Base-by-base conservation (phyloP, 2,888 invertebrate genomes). In the Pimpla rufipes region DNA sequence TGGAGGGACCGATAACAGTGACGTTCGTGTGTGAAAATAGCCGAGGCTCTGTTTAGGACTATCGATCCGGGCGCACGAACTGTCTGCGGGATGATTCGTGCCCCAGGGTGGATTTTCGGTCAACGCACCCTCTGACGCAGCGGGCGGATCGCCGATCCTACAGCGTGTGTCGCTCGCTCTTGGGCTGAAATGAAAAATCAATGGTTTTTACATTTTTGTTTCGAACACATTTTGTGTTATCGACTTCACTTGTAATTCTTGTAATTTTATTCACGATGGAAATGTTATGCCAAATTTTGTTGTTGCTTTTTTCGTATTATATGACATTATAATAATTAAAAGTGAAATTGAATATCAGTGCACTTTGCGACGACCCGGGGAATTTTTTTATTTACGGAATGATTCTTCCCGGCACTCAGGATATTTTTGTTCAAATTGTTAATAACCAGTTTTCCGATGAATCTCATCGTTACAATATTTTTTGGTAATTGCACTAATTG, bases 91-190 rank as follows among this genome's bases (percentile, higher is more conserved):
- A 23, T 42, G 45, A 42, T 40, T 11, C 5, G 23, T 42, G 23
- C 11, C 23, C 10, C 23, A 42, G 66, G 66, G 21, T 66, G 66
- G 23, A 42, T 66, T 66, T 66, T 66, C 45, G 7, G 66, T 42
- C 66, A 45, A 66, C 45, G 42, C 23, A 66, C 45, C 42, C 42
- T 66, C 45, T 40, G 62, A 62, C 66, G 45, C 21, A 45, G 42
- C 62, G 16, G 10, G 13, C 40, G 62, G 13, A 42, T 42, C 18
- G 18, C 7, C 16, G 40, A 21, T 55, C 16, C 21, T 16, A 16
- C n/a, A 16, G n/a, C 16, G 16, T 37, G 35, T 13, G 13, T 13
- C 3, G n/a, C n/a, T 10, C 59, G 5, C 59, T 59, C 5, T 13
- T 37, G n/a, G 16, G 1, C 7, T 35, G 7, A 8, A 59, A 59